Base-by-base conservation (phyloP, 2,797 vertebrate species). In the Tapera naevia region DNA sequence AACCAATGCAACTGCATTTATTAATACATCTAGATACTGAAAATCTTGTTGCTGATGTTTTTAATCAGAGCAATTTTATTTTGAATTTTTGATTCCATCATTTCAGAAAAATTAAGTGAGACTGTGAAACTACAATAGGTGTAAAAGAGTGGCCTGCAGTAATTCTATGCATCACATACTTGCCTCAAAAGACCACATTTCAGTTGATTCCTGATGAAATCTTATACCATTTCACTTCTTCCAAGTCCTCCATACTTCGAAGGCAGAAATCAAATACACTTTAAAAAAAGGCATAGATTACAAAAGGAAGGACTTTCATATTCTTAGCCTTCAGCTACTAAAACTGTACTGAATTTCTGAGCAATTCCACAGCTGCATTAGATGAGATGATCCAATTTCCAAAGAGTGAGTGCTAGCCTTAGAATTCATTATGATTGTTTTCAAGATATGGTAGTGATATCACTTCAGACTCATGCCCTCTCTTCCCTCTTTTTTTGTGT, bases 311-410 rank as follows among this genome's bases (percentile, higher is more conserved):
- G 33, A 67, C 35, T 81, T 88, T 5, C 35, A 73, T 48, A 75
- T 75, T 91, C 41, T 91, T 91, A 92, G 70, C 86, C 82, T 91
- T 86, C 64, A 81, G 71, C 81, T 78, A 81, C 91, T 51, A 84
- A 95, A 93, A 91, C 51, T 67, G 35, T 43, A 76, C 80, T 91
- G 71, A 89, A 94, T 94, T 91, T 95, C 53, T 82, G 14, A 92
- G 86, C 66, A 79, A 74, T 48, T 87, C 70, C 62, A 81, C 61
- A 91, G 56, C 80, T 67, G 64, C 64, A 71, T 67, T 64, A 86
- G 48, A 81, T 41, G 41, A 67, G 48, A 24, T 3, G 1, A 90
- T 41, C 23, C 1, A 2, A 95, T 58, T 93, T 94, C 46, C 66
- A 58, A 64, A 58, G 33, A 74, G 3, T 11, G 21, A 94, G 39